Conservation (phyloP, 2,888 invertebrate genomes). For the Tipula confusa region DNA sequence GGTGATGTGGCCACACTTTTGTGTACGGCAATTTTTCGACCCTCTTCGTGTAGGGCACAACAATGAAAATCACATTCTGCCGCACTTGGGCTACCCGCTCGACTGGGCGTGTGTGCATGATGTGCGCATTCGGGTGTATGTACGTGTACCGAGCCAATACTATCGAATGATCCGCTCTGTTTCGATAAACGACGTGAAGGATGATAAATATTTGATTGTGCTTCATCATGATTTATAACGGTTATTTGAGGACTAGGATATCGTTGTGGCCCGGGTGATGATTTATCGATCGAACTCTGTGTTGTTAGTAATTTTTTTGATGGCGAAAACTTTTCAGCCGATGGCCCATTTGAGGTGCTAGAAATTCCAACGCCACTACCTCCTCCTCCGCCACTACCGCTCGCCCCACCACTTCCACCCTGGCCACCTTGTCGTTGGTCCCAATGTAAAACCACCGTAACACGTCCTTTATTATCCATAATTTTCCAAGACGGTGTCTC, state of each 20-base stretch:
- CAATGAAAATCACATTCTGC: conserved; percentile 93
- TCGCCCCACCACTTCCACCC: conserved; percentile 50
- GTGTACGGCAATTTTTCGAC: conserved; percentile 84
- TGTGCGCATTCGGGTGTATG: conserved; percentile 78
- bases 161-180: conserved; percentile 62
- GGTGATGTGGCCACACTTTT: conserved; percentile 91
- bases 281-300: conserved; percentile 64
- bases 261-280: conserved; percentile 48
- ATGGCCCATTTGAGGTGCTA: conserved; percentile 43
- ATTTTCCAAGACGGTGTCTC: conserved; percentile 97
- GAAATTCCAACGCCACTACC: conserved; percentile 47
- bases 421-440: conserved; percentile 75
- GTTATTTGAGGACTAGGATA: conserved; percentile 80
- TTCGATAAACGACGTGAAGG: conserved; percentile 54
- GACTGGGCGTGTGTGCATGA: conserved; percentile 64
- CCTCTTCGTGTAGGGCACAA: conserved; percentile 90
- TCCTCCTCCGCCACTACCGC: conserved; percentile 54
- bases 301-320: conserved; percentile 54
- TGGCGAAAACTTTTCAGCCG: conserved; percentile 50
- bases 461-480: conserved; percentile 96
- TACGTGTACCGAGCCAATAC: conserved; percentile 64
- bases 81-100: conserved; percentile 61
- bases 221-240: conserved; percentile 90
- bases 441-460: conserved; percentile 95
- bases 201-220: conserved; percentile 53